Conservation (phyloP, 2,797 vertebrate genomes). For the Pangasius krempfi region DNA sequence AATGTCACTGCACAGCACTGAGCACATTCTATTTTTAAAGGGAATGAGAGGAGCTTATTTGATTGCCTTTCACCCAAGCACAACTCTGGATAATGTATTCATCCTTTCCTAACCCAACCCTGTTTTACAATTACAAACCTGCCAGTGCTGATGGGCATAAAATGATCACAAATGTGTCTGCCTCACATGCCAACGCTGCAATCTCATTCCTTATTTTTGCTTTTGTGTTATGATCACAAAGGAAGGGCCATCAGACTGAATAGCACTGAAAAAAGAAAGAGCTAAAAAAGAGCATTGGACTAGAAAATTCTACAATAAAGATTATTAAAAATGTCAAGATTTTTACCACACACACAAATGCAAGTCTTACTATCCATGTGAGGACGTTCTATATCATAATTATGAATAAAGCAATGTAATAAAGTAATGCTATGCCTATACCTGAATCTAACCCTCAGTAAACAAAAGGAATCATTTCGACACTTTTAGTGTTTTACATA, state of each 20-base stretch:
- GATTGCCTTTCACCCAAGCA: constrained; percentile 5
- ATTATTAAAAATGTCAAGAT: not conserved
- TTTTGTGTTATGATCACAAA: constrained; percentile 20
- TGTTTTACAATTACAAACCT: constrained; percentile 11
- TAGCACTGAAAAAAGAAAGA: not conserved
- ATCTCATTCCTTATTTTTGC: constrained; percentile 13
- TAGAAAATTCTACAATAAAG: not conserved
- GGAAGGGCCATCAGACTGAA: constrained; percentile 8
- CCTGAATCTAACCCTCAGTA: not conserved
- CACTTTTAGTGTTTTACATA: not conserved
- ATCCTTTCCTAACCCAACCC: not conserved
- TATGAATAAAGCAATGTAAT: not conserved
- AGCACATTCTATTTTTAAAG: not conserved
- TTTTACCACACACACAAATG: not conserved
- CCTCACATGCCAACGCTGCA: not conserved
- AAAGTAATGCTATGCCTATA: not conserved
- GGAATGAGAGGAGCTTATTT: not conserved
- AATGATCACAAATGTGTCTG: not conserved
- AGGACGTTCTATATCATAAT: not conserved
- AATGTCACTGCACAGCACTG: not conserved
- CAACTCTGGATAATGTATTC: constrained; percentile 9
- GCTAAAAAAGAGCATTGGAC: not conserved
- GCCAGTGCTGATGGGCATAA: constrained; percentile 7
- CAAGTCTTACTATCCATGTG: not conserved
- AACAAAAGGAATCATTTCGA: not conserved